Evolutionary conservation across 2,888 invertebrate genomes (phyloP), one percentile per base, ranked within the genome.

Genomic region (Caenorhabditis uteleia): DNA sequence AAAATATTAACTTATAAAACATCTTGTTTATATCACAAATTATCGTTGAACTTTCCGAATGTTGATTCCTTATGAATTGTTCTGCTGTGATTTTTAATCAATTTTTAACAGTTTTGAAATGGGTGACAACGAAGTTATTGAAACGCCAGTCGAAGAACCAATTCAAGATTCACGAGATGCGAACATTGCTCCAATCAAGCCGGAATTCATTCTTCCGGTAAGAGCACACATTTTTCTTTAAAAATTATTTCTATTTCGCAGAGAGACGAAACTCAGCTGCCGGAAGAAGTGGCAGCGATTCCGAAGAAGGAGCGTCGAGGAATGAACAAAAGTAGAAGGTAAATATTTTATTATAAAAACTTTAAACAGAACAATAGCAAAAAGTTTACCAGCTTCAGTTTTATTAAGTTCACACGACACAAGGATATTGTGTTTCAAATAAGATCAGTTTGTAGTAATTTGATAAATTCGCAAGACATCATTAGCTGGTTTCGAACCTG

Each of bases 141-240:
- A 38, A 38, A 38, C 7, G 7, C 20, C 38, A 38, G n/a, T 29
- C 29, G 29, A 29, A 8, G 6, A 6, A 6, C 12, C 29, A 8
- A 12, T 29, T 12, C 29, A 29, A 29, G 29, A 29, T 10, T 5
- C 34, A 7, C 26, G 59, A 10, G 57, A 55, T 47, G 26, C 45
- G 7, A 67, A 64, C 38, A 60, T 67, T 12, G 70, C 70, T 12
- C 67, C 67, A 8, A 64, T 70, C 25, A 70, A 70, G 33, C 57
- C 62, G 33, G 64, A 70, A 27, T 70, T 43, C 42, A 46, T 70
- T 25, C 42, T 66, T 14, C 57, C 64, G n/a, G 64, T 64, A 21
- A 48, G 50, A n/a, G n/a, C n/a, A n/a, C n/a, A n/a, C 36, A 26
- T 20, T 34, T 16, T 21, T 14, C 44, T 23, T 8, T 33, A 10